A percentile compares a stretch with the other conserved stretches of the same genome.
phyloP scores from a whole-genome alignment of 2,888 invertebrate genomes.

The Camptogramma bilineatum region DNA sequence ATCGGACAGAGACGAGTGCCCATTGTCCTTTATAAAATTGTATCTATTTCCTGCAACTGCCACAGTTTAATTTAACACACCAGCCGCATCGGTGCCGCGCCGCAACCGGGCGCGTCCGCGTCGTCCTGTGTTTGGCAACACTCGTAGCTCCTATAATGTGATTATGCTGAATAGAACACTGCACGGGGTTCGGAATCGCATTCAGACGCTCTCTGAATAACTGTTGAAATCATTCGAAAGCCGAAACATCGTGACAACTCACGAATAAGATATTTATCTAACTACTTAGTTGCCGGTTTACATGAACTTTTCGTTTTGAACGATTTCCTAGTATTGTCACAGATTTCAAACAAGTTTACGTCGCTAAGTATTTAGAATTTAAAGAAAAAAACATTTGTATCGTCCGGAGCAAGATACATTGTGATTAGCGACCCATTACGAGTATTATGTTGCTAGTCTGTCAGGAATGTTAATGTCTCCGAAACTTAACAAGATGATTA shows the following conservation, averaged over 20 bases:
- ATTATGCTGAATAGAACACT: not conserved
- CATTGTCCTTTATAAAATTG: too few relatives aligned
- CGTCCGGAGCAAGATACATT: not conserved
- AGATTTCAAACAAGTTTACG: not conserved
- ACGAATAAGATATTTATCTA: constrained; percentile 2
- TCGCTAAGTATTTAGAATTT: not conserved
- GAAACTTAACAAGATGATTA: not conserved
- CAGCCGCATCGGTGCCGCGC: not conserved
- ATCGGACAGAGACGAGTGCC: too few relatives aligned
- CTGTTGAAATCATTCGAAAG: constrained; percentile 12
- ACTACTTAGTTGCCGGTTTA: not conserved
- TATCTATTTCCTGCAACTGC: too few relatives aligned
- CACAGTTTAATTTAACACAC: too few relatives aligned
- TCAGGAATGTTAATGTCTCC: not conserved
- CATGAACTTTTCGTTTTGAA: not conserved
- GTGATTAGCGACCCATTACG: not conserved
- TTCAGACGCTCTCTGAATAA: constrained; percentile 12
- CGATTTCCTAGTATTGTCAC: not conserved
- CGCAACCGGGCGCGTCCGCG: not conserved
- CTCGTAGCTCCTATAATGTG: not conserved
- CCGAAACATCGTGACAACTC: constrained; percentile 12
- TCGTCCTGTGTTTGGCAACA: not conserved
- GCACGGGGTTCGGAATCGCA: constrained; percentile 5
- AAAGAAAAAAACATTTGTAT: not conserved
- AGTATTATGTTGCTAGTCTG: not conserved